Base-by-base conservation (phyloP, 2,113 vertebrate species). In the human (Homo sapiens) region DNA sequence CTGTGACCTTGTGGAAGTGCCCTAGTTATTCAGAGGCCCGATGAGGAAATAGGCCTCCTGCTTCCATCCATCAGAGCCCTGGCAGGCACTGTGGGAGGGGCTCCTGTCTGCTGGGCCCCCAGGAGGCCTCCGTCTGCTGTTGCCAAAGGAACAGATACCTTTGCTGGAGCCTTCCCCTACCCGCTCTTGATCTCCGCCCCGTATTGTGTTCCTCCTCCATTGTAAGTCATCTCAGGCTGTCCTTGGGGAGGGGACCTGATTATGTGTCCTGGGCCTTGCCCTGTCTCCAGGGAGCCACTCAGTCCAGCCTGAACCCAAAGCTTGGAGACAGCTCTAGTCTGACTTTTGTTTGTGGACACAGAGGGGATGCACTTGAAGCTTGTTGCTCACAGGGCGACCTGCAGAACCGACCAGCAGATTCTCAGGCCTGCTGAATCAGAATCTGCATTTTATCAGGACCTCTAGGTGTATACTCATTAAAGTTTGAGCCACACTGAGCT, bases 21-120 rank as follows among this genome's bases (percentile, higher is more conserved):
- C 92, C 97, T 98, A 95, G 81, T 98, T 98, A 96, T 45, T 59
- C 98, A 82, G 92, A 94, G 64, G 55, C 96, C 96, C 32, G 23
- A 93, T 89, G 84, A 98, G 97, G 97, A 98, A 95, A 52, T 79
- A 97, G 91, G 96, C 92, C 93, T 98, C 86, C 90, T 94, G 80
- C 95, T 93, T 89, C 0, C 0, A 88, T 94, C 97, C 94, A 20
- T 90, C 90, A 89, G 89, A 92, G 61, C 80, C n/a, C 50, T 23
- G 90, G 95, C 97, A 96, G 92, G 90, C 3, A 0, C 1, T 0
- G 89, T 73, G 94, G 95, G 96, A 76, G 91, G 85, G 88, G 55
- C 72, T 70, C 16, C 81, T 91, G 87, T 59, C 83, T 81, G 68
- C n/a, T 9, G 1, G 8, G 48, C 30, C 75, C 76, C 35, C 6